Evolutionary conservation across 1,140 invertebrate species (phyloP).

Genomic region (Drosophila fuyamai): DNA sequence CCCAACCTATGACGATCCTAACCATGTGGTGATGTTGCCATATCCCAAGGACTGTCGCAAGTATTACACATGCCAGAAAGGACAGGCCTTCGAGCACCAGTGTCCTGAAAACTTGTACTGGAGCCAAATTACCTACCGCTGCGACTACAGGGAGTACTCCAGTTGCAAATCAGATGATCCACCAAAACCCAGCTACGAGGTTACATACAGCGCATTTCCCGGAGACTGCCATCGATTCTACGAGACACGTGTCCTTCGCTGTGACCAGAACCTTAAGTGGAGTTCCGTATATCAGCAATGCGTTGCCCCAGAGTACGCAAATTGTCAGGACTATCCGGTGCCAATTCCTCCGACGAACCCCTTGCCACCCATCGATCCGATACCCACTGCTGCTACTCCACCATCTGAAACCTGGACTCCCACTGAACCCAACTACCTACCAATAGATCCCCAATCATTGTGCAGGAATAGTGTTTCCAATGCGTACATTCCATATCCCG

Average conservation of each 20-base stretch:
- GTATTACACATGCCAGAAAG: slow-evolving; percentile 49
- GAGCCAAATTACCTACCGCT: slow-evolving; percentile 55
- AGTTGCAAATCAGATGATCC: slow-evolving; percentile 15
- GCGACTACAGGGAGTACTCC: slow-evolving; percentile 50
- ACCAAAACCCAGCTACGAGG: neutral
- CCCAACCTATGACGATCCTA: slow-evolving; percentile 55
- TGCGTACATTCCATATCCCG: slow-evolving; percentile 59
- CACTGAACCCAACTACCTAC: neutral
- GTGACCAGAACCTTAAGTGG: slow-evolving; percentile 38
- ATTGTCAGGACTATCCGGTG: neutral
- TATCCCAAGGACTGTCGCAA: slow-evolving; percentile 59
- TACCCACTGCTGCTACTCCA: slow-evolving; percentile 48
- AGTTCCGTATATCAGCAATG: slow-evolving; percentile 25
- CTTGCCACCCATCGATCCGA: neutral
- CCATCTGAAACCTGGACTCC: slow-evolving; percentile 1
- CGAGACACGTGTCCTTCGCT: slow-evolving; percentile 21
- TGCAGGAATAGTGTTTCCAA: slow-evolving; percentile 14
- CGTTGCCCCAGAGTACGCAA: slow-evolving; percentile 12
- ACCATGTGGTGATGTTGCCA: slow-evolving; percentile 39
- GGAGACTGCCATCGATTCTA: slow-evolving; percentile 51
- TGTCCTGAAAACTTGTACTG: slow-evolving; percentile 64
- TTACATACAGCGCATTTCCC: slow-evolving; percentile 37
- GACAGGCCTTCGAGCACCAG: slow-evolving; percentile 12
- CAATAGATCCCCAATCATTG: slow-evolving; percentile 21
- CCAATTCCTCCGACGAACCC: neutral